Base-by-base conservation (phyloP, 2,113 vertebrate species). In the Nannospalax galili region DNA sequence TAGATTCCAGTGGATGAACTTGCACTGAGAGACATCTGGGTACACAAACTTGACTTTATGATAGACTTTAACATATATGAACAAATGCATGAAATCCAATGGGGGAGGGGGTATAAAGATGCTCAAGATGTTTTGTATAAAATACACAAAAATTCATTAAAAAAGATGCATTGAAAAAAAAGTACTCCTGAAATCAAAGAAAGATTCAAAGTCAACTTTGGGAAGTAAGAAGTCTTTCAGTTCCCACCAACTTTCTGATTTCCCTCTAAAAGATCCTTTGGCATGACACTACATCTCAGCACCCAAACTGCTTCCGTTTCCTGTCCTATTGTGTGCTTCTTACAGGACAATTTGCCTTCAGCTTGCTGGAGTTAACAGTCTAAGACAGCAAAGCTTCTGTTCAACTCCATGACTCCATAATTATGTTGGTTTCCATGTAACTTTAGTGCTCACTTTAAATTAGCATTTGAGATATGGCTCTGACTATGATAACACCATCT, bases 351-450 rank as follows among this genome's bases (percentile, higher is more conserved):
- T 12, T 1, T 95, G 22, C 0, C 1, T 93, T 82, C 74, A 91
- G 93, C 87, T 19, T 73, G 62, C 84, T 92, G 96, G 75, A 73
- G 92, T 87, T 97, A 95, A 94, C 35, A 75, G 89, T 40, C 58
- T 84, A 90, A 92, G 32, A 56, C 20, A 82, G 77, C 86, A 96
- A 97, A 97, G 85, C 35, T 86, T 19, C 17, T 56, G 40, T 95
- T 94, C 90, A 81, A 84, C 81, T 94, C 84, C 78, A 56, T 64
- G 22, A 72, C 78, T 72, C 37, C 93, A 84, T 97, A 96, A 98
- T 97, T 92, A 89, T 85, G 2, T 32, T 85, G 97, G 97, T 95
- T 96, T 95, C 97, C 95, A 67, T 87, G 92, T 97, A 95, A 78
- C 92, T 90, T 78, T 69, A 70, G 0, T 86, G 72, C 78, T 91